Evolutionary conservation across 2,113 vertebrate genomes (phyloP).

Genomic region (Myodes glareolus): DNA sequence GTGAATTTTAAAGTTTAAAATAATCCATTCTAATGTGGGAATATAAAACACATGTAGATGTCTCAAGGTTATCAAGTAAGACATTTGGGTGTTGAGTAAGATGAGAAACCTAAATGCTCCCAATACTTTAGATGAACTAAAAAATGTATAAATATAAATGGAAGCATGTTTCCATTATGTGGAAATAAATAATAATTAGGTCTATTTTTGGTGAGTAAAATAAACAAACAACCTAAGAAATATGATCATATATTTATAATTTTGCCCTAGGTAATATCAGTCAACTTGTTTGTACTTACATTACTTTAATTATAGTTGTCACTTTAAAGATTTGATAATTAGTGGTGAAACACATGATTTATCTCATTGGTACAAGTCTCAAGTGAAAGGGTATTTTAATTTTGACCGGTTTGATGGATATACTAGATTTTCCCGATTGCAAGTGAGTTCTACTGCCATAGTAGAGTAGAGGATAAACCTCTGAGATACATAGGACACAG

Average conservation of each 20-base stretch:
- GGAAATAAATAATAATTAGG: not conserved
- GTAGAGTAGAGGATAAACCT: not conserved
- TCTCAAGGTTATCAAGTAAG: not conserved
- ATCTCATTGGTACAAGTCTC: not conserved
- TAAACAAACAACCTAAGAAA: not conserved
- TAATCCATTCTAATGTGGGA: not conserved
- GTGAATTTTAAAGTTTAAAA: not conserved
- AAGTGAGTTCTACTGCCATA: not conserved
- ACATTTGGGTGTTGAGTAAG: not conserved
- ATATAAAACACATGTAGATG: not conserved
- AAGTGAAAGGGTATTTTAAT: not conserved
- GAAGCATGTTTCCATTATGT: not conserved
- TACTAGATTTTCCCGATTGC: not conserved
- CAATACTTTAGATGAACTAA: not conserved
- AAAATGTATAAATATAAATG: not conserved
- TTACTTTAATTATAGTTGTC: not conserved
- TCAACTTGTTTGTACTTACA: not conserved
- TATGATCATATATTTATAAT: not conserved
- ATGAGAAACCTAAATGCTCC: not conserved
- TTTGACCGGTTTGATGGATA: not conserved
- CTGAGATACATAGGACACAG: not conserved
- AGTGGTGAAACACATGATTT: not conserved
- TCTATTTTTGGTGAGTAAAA: not conserved
- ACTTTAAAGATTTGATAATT: slow-evolving; percentile 12
- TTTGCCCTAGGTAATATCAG: not conserved